phyloP scores from a whole-genome alignment of 30 jellyfish, hydroid and myxozoan species.

The Aurelia aurita complex sp. Pacific region DNA sequence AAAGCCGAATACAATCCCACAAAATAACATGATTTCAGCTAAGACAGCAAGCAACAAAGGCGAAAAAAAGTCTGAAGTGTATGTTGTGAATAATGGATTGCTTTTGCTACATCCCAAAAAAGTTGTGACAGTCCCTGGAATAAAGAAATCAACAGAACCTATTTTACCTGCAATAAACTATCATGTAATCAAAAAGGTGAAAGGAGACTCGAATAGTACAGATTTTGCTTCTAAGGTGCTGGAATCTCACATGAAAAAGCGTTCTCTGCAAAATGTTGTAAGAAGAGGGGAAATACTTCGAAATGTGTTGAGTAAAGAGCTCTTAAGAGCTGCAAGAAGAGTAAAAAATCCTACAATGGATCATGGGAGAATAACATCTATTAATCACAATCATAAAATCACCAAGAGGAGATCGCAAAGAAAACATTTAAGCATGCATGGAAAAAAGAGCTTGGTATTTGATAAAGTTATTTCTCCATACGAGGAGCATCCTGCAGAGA shows the following conservation, averaged over 20 bases:
- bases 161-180: slow-evolving; percentile 48
- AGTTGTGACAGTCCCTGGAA: slow-evolving; percentile 36
- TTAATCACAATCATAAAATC: not conserved
- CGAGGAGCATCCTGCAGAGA: not conserved
- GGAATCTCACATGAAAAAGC: slow-evolving; percentile 45
- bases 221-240: not conserved
- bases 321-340: not conserved
- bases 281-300: not conserved
- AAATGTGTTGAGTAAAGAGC: not conserved
- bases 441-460: too few relatives aligned
- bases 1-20: not conserved
- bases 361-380: not conserved
- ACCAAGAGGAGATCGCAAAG: not conserved
- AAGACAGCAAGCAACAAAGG: slow-evolving; percentile 13
- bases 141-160: slow-evolving; percentile 55
- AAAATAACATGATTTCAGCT: not conserved
- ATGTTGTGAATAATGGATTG: slow-evolving; percentile 68
- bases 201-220: slow-evolving; percentile 15
- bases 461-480: not conserved
- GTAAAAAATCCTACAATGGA: not conserved
- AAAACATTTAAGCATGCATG: not conserved
- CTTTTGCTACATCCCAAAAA: slow-evolving; percentile 61
- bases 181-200: slow-evolving; percentile 50
- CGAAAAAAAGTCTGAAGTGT: slow-evolving; percentile 56
- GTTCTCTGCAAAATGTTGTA: slow-evolving; percentile 7